phyloP scores from a whole-genome alignment of 92 coral and sea anemone species.

The Paragorgia papillata region DNA sequence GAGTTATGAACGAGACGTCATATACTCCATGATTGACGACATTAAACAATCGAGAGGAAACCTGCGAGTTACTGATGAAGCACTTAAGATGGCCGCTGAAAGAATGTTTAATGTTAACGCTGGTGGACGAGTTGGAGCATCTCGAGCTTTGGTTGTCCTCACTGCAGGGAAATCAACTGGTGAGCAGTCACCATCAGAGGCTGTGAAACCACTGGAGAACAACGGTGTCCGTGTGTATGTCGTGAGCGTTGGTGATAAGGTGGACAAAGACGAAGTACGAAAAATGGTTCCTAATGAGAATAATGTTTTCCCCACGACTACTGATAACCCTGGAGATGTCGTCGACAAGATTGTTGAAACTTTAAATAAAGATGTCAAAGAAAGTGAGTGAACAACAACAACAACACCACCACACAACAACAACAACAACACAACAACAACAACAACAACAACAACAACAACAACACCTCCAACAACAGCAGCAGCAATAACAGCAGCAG shows the following conservation, averaged over 20 bases:
- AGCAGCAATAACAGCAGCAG: no score
- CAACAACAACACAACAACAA: no score
- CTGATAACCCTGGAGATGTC: constrained; percentile 21
- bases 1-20: neutral
- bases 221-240: constrained; percentile 63
- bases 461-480: no score
- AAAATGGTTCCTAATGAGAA: constrained; percentile 51
- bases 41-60: constrained; percentile 3
- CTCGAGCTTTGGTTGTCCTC: constrained; percentile 42
- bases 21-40: constrained; percentile 5
- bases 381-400: constrained; percentile 4
- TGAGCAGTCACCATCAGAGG: constrained; percentile 38
- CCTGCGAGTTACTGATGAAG: constrained; percentile 29
- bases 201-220: constrained; percentile 49
- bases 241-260: constrained; percentile 63
- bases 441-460: no score
- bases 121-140: constrained; percentile 47
- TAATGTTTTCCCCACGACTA: constrained; percentile 49
- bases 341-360: neutral
- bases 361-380: constrained; percentile 1
- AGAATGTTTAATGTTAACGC: constrained; percentile 15
- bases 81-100: constrained; percentile 11
- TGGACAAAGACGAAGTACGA: constrained; percentile 48
- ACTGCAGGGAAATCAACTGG: constrained; percentile 46
- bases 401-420: no score